A percentile compares a stretch with the other conserved stretches of the same genome.
phyloP scores from a whole-genome alignment of 2,113 vertebrate genomes.

The Suricata suricatta region DNA sequence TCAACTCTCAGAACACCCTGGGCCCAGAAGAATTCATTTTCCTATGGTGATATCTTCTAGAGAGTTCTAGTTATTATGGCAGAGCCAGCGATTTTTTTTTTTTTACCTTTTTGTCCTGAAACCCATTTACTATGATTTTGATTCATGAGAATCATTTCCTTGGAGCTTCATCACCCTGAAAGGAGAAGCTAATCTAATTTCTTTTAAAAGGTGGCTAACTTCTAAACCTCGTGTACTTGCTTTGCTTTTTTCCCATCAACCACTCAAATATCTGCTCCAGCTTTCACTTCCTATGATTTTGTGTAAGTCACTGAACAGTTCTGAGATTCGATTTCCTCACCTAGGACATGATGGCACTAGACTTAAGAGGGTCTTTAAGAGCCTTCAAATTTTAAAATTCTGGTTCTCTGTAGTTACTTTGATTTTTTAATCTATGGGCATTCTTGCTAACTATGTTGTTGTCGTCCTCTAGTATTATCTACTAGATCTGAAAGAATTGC shows the following conservation, averaged over 20 bases:
- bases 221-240: neutral
- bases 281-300: neutral
- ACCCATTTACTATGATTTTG: neutral
- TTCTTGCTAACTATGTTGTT: neutral
- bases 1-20: neutral
- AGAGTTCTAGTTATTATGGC: neutral
- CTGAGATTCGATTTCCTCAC: neutral
- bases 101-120: neutral
- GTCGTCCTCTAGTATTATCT: neutral
- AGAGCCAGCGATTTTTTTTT: neutral
- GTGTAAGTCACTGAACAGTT: neutral
- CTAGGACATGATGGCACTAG: neutral
- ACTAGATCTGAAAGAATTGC: neutral
- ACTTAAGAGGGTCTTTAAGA: neutral
- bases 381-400: neutral
- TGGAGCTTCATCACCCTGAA: neutral
- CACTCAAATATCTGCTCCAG: neutral
- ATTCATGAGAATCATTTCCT: neutral
- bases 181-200: neutral
- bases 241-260: neutral
- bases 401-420: neutral
- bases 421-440: neutral
- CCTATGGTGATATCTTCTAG: neutral
- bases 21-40: conserved; percentile 8
- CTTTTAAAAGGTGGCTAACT: neutral